Evolutionary conservation across 1,140 invertebrate genomes (phyloP), one percentile per base, ranked within the genome.

Genomic region (Trichoplusia ni): DNA sequence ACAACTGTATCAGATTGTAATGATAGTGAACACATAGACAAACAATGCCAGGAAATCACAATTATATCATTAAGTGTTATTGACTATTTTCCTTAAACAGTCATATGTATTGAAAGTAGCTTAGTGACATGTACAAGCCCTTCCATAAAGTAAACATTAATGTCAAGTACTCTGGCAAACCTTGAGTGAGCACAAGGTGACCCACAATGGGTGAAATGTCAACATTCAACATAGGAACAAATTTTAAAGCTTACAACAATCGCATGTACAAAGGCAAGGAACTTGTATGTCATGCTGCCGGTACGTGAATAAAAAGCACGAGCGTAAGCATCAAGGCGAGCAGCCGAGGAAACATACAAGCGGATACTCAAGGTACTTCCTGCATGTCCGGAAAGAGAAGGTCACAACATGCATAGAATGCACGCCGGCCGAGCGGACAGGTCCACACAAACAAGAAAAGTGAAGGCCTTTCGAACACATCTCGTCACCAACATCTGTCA

Each of bases 341-440:
- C 86, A 61, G 73, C 76, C 70, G 76, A 83, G 84, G 81, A 86
- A 84, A 86, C 72, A 81, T 72, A 82, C 71, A 68, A 82, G 67
- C 76, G 74, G 77, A 83, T 81, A 80, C 66, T 82, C 90, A 91
- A 91, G 90, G 90, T 79, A 73, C 86, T 91, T 91, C 90, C 90
- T 91, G 79, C 82, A 88, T 84, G 81, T 84, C 89, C 86, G 88
- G 89, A 89, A 87, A 82, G 77, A 90, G 84, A 91, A 91, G 90
- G 90, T 90, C 89, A 79, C 63, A 77, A 71, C 77, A 79, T 82
- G 70, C 77, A 84, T 75, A 79, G 77, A 82, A 81, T 83, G 78
- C 72, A 84, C 58, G 66, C 73, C 78, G 69, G 79, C 69, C 61
- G 60, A 76, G 53, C 51, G 47, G 37, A 68, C 68, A 71, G 49